Evolutionary conservation across 2,888 invertebrate species (phyloP).

Genomic region (Strigamia crassipes): DNA sequence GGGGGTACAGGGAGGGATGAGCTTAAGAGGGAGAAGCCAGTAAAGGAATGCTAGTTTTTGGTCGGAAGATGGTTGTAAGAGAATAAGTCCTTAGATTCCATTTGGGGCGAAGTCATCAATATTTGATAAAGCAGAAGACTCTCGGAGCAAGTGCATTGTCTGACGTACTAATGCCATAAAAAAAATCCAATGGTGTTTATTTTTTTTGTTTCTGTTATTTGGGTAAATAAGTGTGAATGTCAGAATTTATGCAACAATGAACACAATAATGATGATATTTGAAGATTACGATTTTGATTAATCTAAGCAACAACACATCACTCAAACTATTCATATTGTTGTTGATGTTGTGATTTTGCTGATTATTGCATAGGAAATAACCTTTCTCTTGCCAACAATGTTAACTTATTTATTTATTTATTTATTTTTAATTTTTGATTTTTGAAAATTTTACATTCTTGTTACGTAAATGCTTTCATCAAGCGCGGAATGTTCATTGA

Average conservation of each 20-base stretch:
- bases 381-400: too few species aligned
- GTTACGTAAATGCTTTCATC: too few species aligned
- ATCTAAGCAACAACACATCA: neutral
- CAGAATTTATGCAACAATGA: neutral
- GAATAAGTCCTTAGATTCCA: slow-evolving; percentile 16
- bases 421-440: neutral
- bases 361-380: too few species aligned
- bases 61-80: neutral
- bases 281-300: too few species aligned
- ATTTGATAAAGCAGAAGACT: slow-evolving; percentile 21
- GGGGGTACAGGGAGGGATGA: neutral
- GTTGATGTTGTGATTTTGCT: too few species aligned
- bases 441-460: neutral
- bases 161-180: neutral
- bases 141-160: neutral
- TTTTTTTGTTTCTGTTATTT: neutral
- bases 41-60: slow-evolving; percentile 1
- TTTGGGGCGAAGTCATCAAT: neutral
- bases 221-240: neutral
- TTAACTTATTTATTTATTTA: too few species aligned
- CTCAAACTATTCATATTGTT: too few species aligned
- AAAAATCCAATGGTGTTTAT: neutral
- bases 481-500: too few species aligned
- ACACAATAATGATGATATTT: too few species aligned
- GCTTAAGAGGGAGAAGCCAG: neutral